A percentile compares a stretch with the other conserved stretches of the same genome.
Conservation (phyloP, 1,140 invertebrate species). For the Drosophila bipectinata region DNA sequence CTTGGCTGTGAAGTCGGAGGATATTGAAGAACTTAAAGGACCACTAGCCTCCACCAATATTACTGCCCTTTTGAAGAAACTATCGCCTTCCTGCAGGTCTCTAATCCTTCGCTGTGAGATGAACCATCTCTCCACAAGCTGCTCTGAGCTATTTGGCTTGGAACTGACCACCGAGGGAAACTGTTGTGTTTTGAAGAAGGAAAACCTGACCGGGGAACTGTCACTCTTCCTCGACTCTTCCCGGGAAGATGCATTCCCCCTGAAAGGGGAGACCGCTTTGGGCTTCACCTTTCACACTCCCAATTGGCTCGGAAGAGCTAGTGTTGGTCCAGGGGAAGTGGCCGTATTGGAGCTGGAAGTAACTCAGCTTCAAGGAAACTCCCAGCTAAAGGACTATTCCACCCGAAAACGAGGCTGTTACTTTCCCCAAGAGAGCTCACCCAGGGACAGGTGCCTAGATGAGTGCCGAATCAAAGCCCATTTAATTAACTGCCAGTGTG, state of each 20-base stretch:
- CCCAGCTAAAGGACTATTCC: slow-evolving; percentile 15
- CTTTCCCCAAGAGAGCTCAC: slow-evolving; percentile 29
- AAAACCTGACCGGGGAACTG: slow-evolving; percentile 27
- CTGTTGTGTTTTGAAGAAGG: slow-evolving; percentile 32
- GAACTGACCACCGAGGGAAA: slow-evolving; percentile 18
- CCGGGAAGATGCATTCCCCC: slow-evolving; percentile 31
- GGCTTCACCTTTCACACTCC: slow-evolving; percentile 50
- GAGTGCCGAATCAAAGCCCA: slow-evolving; percentile 33
- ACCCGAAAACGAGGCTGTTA: slow-evolving; percentile 27
- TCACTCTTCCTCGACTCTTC: slow-evolving; percentile 50
- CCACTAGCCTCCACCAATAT: slow-evolving; percentile 18
- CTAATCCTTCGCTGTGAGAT: slow-evolving; percentile 39
- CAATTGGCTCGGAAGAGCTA: slow-evolving; percentile 38
- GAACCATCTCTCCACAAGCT: slow-evolving; percentile 25
- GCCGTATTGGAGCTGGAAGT: slow-evolving; percentile 27
- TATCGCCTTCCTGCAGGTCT: slow-evolving; percentile 48
- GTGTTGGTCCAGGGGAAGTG: slow-evolving; percentile 32
- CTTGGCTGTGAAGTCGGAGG: slow-evolving; percentile 5
- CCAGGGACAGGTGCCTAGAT: slow-evolving; percentile 20
- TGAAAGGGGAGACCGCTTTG: slow-evolving; percentile 6
- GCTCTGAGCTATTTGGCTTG: slow-evolving; percentile 43
- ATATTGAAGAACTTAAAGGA: slow-evolving; percentile 9
- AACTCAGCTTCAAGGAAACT: slow-evolving; percentile 30
- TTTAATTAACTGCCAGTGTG: slow-evolving; percentile 49
- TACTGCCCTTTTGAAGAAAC: slow-evolving; percentile 10